Evolutionary conservation across 2,888 invertebrate genomes (phyloP), one percentile per base, ranked within the genome.

Genomic region (Orthosia gracilis): DNA sequence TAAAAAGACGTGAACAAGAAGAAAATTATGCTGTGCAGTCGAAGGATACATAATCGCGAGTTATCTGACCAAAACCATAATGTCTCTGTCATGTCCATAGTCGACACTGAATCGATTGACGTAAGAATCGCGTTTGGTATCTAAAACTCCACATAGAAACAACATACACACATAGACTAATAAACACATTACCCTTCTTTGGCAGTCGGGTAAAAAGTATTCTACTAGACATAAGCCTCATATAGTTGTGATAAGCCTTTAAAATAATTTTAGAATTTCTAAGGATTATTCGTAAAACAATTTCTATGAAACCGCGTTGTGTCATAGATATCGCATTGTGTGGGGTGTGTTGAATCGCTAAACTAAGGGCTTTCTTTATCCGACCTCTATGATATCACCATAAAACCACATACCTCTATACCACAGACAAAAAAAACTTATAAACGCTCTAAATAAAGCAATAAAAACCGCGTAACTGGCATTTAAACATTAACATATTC

Each of bases 401-500:
- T 3, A 15, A 47, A 45, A n/a, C 5, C 12, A 50, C 21, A 52
- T 21, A 71, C 58, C 26, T 23, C 21, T 23, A 57, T 17, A 59
- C 9, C 68, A 69, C 26, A 52, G 40, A 45, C 52, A 72, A 15
- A 54, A 18, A n/a, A 45, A 75, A 61, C 40, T 50, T 72, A 57
- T 26, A n/a, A 54, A 78, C 49, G 23, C 47, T n/a, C 26, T 23
- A 54, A 66, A 66, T 63, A 47, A 71, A 80, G 67, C 63, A 70
- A 67, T 68, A 23, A 21, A 15, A 9, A 40, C 54, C 47, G 40
- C 23, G 26, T 65, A 75, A 66, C 62, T 66, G 40, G n/a, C 21
- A 71, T 70, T 70, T 15, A 72, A 69, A 55, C 15, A 63, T 66
- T 55, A 80, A 61, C 62, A 61, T 67, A 78, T 69, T 70, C 57